Conservation (phyloP, 2,888 invertebrate species). For the Apamea monoglypha region DNA sequence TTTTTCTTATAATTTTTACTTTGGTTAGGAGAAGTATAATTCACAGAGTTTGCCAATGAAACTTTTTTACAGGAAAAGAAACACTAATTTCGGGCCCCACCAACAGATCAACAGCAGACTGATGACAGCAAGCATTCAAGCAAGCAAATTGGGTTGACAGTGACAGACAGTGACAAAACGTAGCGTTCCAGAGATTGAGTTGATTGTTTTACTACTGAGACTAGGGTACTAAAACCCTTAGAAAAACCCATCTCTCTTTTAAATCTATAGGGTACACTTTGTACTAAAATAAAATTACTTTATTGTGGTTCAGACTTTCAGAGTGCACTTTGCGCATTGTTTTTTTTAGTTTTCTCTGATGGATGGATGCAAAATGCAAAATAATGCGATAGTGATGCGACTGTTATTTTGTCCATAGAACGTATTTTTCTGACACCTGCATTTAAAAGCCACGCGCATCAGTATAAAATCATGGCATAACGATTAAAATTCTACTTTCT, state of each 20-base stretch:
- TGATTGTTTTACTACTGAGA: neutral
- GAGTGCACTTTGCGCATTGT: neutral
- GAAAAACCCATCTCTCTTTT: neutral
- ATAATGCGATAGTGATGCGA: neutral
- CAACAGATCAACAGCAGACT: neutral
- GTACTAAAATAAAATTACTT: neutral
- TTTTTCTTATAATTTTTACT: neutral
- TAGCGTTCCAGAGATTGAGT: conserved; percentile 1
- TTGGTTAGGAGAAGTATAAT: conserved; percentile 3
- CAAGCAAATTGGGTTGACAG: neutral
- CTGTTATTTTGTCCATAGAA: neutral
- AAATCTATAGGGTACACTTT: too few species aligned
- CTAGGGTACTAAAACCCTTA: neutral
- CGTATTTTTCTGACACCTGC: too few species aligned
- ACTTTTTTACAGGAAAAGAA: conserved; percentile 1
- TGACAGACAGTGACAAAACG: neutral
- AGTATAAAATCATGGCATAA: neutral
- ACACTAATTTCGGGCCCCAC: neutral
- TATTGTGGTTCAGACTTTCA: neutral
- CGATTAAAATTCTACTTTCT: neutral
- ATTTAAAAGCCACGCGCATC: neutral
- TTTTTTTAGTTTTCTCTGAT: neutral
- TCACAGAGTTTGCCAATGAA: conserved; percentile 10
- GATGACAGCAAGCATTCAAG: neutral
- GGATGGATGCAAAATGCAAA: neutral